Base-by-base conservation (phyloP, 2,888 invertebrate species). In the Beris chalybata region DNA sequence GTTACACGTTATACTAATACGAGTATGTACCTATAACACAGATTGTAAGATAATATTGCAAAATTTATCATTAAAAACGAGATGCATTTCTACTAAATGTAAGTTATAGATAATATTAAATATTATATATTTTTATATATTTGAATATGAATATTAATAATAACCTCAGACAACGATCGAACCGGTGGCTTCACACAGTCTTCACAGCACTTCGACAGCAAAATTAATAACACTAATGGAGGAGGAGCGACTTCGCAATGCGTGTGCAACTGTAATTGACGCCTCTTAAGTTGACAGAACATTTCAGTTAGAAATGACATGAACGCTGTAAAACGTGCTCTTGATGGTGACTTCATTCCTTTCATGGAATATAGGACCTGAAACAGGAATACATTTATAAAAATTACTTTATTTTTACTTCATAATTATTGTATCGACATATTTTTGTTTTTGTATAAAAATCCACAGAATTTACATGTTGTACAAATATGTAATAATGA, bases 231-330 rank as follows among this genome's bases (percentile, higher is more conserved):
- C 71, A 92, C 89, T 73, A 91, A 83, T 2, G 90, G 89, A 1
- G 89, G 89, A 22, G 87, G 86, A 59, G 86, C 84, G 55, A 86
- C 85, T 75, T 82, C 81, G 79, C 84, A 83, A 80, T 84, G 79
- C 76, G 81, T 76, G 76, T 82, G 74, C 81, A 83, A 70, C 79
- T 85, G 82, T 79, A 85, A 79, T 82, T 87, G 82, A 78, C 86
- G 78, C 77, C 85, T 77, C 78, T 93, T 92, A 75, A 93, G 81
- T 85, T 92, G 92, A 78, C 92, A 90, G 81, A 92, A 93, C 89
- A 94, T 92, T 85, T 94, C 93, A 74, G 92, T 91, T 71, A 94
- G 84, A 83, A 93, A 93, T 79, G 90, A 90, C 85, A 94, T 92
- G 83, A 93, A 94, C 72, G 93, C 91, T 76, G 89, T 91, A 76